Conservation (phyloP, 2,113 vertebrate species). For the Poicephalus gulielmi region DNA sequence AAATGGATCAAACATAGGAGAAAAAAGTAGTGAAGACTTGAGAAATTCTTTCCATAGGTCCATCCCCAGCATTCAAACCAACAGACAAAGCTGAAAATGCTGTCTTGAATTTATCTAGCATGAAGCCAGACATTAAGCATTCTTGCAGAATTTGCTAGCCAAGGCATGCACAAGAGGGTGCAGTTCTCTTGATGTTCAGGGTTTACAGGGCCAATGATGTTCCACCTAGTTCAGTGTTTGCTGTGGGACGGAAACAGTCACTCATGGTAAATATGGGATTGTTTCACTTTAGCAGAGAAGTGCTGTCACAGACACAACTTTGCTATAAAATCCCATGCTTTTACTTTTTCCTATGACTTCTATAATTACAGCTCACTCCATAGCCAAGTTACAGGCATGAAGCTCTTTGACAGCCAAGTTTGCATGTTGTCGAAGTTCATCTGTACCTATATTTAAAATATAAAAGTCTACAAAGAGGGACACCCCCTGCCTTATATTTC, state of each 20-base stretch:
- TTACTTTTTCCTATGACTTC: neutral
- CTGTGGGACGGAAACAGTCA: neutral
- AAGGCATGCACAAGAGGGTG: neutral
- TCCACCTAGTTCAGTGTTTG: accelerated
- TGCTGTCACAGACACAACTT: neutral
- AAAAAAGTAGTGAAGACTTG: neutral
- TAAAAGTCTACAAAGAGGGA: neutral
- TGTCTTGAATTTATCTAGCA: neutral
- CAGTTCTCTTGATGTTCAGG: neutral
- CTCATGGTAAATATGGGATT: accelerated
- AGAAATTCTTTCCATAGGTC: neutral
- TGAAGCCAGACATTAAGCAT: neutral
- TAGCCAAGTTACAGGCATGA: neutral
- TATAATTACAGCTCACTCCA: neutral
- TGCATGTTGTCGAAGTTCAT: neutral
- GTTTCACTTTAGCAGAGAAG: neutral
- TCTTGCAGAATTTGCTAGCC: neutral
- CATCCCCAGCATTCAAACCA: neutral
- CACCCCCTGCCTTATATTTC: accelerated
- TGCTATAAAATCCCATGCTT: neutral
- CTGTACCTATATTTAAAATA: neutral
- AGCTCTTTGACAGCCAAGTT: neutral
- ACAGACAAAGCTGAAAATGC: neutral
- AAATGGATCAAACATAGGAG: neutral
- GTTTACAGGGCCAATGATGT: neutral